Evolutionary conservation across 37 sponge, comb jelly and placozoan species (phyloP).

Genomic region (Haliclona indistincta): DNA sequence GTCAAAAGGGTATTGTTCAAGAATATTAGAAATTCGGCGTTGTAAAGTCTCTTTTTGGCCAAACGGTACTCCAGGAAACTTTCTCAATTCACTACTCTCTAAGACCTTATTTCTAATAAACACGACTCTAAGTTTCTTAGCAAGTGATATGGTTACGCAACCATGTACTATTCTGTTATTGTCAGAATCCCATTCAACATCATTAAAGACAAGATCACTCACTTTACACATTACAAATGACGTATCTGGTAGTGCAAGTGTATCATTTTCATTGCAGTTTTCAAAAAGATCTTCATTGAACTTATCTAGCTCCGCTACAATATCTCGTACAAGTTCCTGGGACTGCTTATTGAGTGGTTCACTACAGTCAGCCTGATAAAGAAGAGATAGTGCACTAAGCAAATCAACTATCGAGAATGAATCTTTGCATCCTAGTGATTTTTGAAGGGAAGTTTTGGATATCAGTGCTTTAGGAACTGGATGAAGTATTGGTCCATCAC

Average conservation of each 20-base stretch:
- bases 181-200: conserved; percentile 24
- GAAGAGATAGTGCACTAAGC: conserved; percentile 28
- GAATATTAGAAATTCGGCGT: conserved; percentile 16
- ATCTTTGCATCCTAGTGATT: conserved; percentile 20
- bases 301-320: background rate
- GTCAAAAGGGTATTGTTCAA: conserved; percentile 12
- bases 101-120: conserved; percentile 41
- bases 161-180: conserved; percentile 17
- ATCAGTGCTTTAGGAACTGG: background rate
- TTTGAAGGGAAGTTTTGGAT: background rate
- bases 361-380: conserved; percentile 15
- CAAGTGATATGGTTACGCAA: conserved; percentile 11
- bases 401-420: conserved; percentile 21
- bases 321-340: background rate
- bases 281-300: background rate
- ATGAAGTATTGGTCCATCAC: conserved; percentile 7
- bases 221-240: conserved; percentile 10
- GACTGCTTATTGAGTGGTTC: conserved; percentile 12
- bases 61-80: conserved; percentile 9
- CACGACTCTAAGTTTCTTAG: conserved; percentile 19
- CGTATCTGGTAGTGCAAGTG: conserved; percentile 26
- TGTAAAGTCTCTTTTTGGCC: conserved; percentile 40
- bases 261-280: background rate
- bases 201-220: conserved; percentile 28
- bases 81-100: conserved; percentile 4